Evolutionary conservation across 1,140 invertebrate species (phyloP).

Genomic region (Lutraria rhynchaena): DNA sequence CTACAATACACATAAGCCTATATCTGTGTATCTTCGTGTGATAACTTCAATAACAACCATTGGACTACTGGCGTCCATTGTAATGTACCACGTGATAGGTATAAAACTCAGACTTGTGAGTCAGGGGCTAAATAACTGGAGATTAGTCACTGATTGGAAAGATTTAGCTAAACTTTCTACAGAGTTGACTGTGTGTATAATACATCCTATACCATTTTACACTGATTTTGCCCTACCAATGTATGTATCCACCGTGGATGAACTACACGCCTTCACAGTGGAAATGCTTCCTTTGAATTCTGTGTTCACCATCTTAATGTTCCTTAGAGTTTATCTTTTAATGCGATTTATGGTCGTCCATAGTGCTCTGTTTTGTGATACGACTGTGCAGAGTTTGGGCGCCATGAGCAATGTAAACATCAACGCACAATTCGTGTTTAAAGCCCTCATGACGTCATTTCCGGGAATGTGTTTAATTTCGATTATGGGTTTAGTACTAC

Average conservation of each 20-base stretch:
- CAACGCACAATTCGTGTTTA: constrained; percentile 80
- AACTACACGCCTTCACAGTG: constrained; percentile 55
- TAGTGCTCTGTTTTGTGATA: constrained; percentile 79
- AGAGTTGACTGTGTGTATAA: constrained; percentile 68
- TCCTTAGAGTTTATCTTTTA: constrained; percentile 78
- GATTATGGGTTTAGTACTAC: constrained; percentile 74
- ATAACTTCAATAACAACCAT: constrained; percentile 69
- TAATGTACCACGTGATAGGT: constrained; percentile 72
- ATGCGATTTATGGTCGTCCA: constrained; percentile 78
- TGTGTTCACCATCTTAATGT: constrained; percentile 78
- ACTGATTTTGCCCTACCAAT: constrained; percentile 63
- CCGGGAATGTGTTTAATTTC: constrained; percentile 75
- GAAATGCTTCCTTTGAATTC: constrained; percentile 72
- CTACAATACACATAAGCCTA: constrained; percentile 41
- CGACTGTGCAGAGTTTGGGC: constrained; percentile 79
- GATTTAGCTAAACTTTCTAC: constrained; percentile 68
- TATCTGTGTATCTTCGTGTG: constrained; percentile 66
- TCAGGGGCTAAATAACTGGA: constrained; percentile 73
- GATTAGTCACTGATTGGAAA: constrained; percentile 66
- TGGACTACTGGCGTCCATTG: constrained; percentile 66
- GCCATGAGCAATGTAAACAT: constrained; percentile 78
- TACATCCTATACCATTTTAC: constrained; percentile 73
- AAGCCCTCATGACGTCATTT: constrained; percentile 79
- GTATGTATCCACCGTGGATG: constrained; percentile 58
- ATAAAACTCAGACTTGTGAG: constrained; percentile 70